A percentile compares a stretch with the other conserved stretches of the same genome.
phyloP scores from a whole-genome alignment of 2,797 vertebrate species.

The Nasua narica region DNA sequence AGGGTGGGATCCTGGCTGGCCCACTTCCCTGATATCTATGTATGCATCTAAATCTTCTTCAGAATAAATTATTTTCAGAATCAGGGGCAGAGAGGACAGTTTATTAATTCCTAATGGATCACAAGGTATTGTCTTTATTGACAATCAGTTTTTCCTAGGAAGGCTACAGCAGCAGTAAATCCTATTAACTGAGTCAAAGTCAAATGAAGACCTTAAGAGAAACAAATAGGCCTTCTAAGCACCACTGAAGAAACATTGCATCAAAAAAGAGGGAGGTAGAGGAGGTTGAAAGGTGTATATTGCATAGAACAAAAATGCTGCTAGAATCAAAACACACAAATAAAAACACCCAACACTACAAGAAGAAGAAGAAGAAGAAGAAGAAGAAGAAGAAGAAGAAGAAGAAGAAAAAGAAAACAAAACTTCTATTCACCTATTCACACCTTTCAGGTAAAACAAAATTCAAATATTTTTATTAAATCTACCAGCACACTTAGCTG shows the following conservation, averaged over 20 bases:
- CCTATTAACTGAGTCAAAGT: constrained; percentile 77
- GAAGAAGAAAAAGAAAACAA: background rate
- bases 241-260: constrained; percentile 27
- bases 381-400: background rate
- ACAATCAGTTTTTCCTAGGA: constrained; percentile 61
- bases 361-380: background rate
- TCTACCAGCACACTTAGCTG: constrained; percentile 40
- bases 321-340: background rate
- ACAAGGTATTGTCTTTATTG: constrained; percentile 66
- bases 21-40: background rate
- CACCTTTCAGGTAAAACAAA: constrained; percentile 37
- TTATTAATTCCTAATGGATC: constrained; percentile 70
- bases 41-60: constrained; percentile 68
- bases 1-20: background rate
- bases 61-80: constrained; percentile 75
- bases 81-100: constrained; percentile 44
- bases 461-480: constrained; percentile 60
- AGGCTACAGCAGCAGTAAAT: constrained; percentile 68
- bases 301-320: background rate
- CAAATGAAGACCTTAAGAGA: constrained; percentile 76
- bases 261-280: background rate
- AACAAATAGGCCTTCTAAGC: constrained; percentile 36
- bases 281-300: constrained; percentile 45
- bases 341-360: background rate
- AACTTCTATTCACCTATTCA: background rate